phyloP scores from a whole-genome alignment of 2,113 vertebrate genomes.

The Puffinus mauretanicus region DNA sequence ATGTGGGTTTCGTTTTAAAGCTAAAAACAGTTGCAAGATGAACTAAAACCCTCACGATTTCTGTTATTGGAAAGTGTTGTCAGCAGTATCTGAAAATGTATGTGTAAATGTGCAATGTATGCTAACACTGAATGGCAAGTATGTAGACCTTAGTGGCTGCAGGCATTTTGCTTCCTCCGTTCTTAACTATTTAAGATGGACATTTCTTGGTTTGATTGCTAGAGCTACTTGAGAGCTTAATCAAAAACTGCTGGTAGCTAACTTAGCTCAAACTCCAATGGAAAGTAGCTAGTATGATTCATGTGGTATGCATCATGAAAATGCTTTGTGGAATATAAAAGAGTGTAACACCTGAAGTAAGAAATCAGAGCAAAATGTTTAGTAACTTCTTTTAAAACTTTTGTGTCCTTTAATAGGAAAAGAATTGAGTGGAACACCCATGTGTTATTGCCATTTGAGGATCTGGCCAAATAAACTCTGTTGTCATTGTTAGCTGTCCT shows the following conservation, averaged over 20 bases:
- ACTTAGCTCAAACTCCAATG: not conserved
- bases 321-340: not conserved
- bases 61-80: not conserved
- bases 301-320: not conserved
- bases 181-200: not conserved
- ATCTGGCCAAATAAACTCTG: not conserved
- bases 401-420: not conserved
- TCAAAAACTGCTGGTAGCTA: not conserved
- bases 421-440: not conserved
- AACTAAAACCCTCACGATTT: not conserved
- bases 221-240: not conserved
- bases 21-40: not conserved
- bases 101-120: not conserved
- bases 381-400: not conserved
- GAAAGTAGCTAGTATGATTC: rapidly evolving
- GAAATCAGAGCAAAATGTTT: not conserved
- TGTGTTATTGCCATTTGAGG: not conserved
- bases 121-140: too few species aligned
- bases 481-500: not conserved
- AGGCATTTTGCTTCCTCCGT: not conserved
- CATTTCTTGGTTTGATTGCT: not conserved
- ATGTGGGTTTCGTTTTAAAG: not conserved
- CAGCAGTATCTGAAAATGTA: not conserved
- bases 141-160: not conserved
- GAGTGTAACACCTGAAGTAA: not conserved